These are phyloP conservation scores for Peromyscus leucopus DNA, from an alignment of 2,113 vertebrate genomes.

Conservation along the genomic window DNA sequence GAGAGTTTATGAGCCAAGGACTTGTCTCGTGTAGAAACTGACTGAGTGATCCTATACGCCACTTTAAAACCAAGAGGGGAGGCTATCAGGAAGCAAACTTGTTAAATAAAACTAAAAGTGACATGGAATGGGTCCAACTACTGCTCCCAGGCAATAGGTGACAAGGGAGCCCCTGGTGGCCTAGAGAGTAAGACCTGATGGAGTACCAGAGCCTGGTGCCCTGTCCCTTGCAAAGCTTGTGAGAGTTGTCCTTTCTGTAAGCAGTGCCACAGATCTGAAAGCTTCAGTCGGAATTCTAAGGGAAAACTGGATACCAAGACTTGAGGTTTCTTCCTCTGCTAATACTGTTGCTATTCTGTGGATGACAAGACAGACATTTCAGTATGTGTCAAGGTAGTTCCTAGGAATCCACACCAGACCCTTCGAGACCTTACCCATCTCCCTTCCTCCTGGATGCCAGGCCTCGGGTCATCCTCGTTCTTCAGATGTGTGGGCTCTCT, in stretches of 20 bases:
- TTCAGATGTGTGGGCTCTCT: background rate
- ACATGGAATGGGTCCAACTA: background rate
- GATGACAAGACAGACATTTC: background rate
- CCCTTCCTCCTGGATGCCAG: background rate
- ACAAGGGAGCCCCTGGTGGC: background rate
- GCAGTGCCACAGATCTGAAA: background rate
- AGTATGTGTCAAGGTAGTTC: background rate
- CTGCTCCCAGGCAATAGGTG: background rate
- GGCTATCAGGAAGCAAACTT: conserved; percentile 4
- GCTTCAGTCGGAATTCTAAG: background rate
- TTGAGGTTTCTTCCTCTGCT: background rate
- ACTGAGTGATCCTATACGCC: conserved; percentile 26
- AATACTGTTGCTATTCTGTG: background rate
- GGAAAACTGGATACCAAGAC: background rate
- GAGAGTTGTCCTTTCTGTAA: background rate
- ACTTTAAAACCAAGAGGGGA: conserved; percentile 51
- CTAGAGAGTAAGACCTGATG: background rate
- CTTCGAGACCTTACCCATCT: background rate
- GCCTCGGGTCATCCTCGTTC: background rate
- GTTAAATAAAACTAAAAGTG: background rate
- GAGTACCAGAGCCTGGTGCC: no score
- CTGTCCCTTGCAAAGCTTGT: background rate
- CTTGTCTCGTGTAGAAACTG: conserved; percentile 30
- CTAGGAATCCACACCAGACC: background rate
- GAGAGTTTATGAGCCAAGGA: conserved; percentile 8